Conservation (phyloP, 1,140 invertebrate genomes). For the Halictus rubicundus region DNA sequence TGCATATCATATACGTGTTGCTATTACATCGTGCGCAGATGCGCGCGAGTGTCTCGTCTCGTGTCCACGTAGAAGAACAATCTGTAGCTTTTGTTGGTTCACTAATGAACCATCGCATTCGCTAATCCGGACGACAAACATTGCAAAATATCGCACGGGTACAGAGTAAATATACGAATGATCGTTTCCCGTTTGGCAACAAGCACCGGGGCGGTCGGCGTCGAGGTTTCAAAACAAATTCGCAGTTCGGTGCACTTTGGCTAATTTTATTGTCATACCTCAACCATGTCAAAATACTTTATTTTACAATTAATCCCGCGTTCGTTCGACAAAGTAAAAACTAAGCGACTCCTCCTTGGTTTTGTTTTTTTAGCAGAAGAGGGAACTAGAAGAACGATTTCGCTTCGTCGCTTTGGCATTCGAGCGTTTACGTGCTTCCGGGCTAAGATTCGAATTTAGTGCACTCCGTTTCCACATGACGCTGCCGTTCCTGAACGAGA, state of each 20-base stretch:
- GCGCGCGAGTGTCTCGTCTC: slow-evolving; percentile 14
- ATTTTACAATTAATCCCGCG: slow-evolving; percentile 12
- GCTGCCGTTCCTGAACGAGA: neutral
- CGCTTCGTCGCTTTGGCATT: slow-evolving; percentile 25
- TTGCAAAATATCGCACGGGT: slow-evolving; percentile 46
- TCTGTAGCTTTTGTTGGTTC: slow-evolving; percentile 17
- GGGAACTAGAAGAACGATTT: slow-evolving; percentile 17
- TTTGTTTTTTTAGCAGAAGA: neutral
- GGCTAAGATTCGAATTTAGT: neutral
- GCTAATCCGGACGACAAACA: slow-evolving; percentile 34
- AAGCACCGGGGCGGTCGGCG: neutral
- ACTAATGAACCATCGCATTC: slow-evolving; percentile 21
- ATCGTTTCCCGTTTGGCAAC: slow-evolving; percentile 35
- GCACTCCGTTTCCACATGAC: neutral
- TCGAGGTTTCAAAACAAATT: slow-evolving; percentile 41
- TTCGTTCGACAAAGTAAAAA: neutral
- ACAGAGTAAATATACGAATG: slow-evolving; percentile 21
- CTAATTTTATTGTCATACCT: slow-evolving; percentile 63
- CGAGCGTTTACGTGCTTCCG: slow-evolving; percentile 11
- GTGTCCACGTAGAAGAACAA: slow-evolving; percentile 12
- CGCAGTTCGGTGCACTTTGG: slow-evolving; percentile 46
- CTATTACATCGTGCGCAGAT: slow-evolving; percentile 25
- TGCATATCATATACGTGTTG: slow-evolving; percentile 25
- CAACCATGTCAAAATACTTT: slow-evolving; percentile 48
- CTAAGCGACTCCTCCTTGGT: neutral